Percentiles rank a stretch among this genome's conserved stretches.
Evolutionary conservation across 1,140 invertebrate genomes (phyloP).

Genomic region (Zaprionus davidi): DNA sequence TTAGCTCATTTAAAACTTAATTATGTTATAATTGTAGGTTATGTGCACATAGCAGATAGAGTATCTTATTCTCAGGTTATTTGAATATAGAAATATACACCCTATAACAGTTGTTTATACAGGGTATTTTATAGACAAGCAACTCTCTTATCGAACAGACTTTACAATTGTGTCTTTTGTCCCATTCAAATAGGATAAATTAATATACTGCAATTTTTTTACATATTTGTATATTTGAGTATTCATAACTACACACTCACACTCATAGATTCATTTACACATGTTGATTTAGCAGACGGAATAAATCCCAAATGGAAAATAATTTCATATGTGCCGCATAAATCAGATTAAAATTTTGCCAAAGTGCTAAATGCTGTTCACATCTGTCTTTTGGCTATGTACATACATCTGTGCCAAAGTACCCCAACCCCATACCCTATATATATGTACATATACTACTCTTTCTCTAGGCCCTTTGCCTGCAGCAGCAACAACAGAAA

Average conservation of each 20-base stretch:
- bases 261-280: background rate
- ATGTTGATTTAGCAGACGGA: slow-evolving; percentile 5
- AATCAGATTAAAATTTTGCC: slow-evolving; percentile 55
- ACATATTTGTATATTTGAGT: background rate
- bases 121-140: background rate
- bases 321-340: slow-evolving; percentile 36
- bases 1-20: background rate
- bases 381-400: slow-evolving; percentile 30
- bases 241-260: background rate
- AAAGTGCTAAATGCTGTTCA: slow-evolving; percentile 47
- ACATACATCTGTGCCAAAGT: background rate
- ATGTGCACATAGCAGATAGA: background rate
- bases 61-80: no score
- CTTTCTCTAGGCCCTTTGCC: background rate
- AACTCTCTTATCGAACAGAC: background rate
- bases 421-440: background rate
- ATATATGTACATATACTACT: background rate
- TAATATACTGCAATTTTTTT: slow-evolving; percentile 3
- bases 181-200: slow-evolving; percentile 2
- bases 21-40: background rate
- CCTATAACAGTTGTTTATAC: background rate
- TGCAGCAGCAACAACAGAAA: slow-evolving; percentile 46
- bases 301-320: slow-evolving; percentile 41
- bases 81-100: no score
- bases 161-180: background rate